Evolutionary conservation across 1,140 invertebrate species (phyloP), one percentile per base, ranked within the genome.

Genomic region (Bombus breviceps): DNA sequence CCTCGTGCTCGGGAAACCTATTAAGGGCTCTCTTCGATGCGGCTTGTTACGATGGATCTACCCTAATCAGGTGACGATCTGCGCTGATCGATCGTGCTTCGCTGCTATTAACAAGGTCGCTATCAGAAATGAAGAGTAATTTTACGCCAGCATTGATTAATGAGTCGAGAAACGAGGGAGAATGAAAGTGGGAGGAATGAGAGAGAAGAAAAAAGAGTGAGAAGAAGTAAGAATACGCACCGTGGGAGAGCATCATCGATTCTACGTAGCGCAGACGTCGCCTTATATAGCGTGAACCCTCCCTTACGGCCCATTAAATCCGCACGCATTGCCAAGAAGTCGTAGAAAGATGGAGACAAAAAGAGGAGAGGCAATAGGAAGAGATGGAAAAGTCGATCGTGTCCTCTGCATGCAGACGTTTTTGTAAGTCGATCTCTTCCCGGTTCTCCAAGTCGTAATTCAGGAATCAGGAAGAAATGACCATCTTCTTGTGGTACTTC

Each of bases 251-350:
- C 80, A 80, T 86, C 83, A 76, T 89, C 88, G 87, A 88, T 89
- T 89, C 84, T 59, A 37, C 43, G 84, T 62, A 77, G 69, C 66
- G 43, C 64, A 53, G 83, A 71, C 68, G 37, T 75, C 78, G 80
- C 74, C 84, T 86, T 89, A 86, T 86, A 89, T 34, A 83, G 83
- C 80, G 74, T 25, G 53, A 64, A 74, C 74, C 78, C 84, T 89
- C 73, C 79, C 81, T 89, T 84, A 89, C 88, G 85, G 85, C 57
- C 88, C 88, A 89, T 90, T 90, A 87, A 74, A 84, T 87, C 73
- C 28, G 72, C 81, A 77, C 71, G 72, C 81, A 87, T 43, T 89
- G 89, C 85, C 85, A 81, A 81, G 85, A 78, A 79, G 79, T 86
- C 85, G 71, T 71, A 69, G 74, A 79, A 78, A 83, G 47, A 86